phyloP scores from a whole-genome alignment of 2,797 vertebrate genomes.

The Octomys mimax region DNA sequence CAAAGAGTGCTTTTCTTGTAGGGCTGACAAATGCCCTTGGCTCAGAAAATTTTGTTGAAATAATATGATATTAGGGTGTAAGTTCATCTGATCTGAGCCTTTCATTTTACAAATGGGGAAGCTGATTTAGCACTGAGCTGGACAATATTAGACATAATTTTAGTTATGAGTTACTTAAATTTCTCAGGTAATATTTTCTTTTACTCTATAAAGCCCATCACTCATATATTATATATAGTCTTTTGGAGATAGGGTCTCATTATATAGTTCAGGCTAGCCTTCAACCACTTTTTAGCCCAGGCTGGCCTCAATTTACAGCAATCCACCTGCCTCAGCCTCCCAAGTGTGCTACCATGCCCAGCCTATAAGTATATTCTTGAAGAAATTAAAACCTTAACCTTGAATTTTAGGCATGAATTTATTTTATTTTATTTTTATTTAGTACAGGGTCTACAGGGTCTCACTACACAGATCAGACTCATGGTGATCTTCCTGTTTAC shows the following conservation, averaged over 20 bases:
- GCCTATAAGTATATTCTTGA: conserved; percentile 7
- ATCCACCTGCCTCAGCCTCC: too few species aligned
- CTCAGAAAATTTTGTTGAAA: conserved; percentile 48
- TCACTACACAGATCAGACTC: too few species aligned
- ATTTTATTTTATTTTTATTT: too few species aligned
- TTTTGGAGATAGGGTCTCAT: too few species aligned
- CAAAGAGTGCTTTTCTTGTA: not conserved
- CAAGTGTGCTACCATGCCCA: too few species aligned
- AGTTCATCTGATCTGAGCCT: conserved; percentile 7
- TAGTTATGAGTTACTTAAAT: not conserved
- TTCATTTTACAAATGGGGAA: conserved; percentile 54
- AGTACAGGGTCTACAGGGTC: too few species aligned
- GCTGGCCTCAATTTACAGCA: too few species aligned
- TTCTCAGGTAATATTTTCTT: conserved; percentile 12
- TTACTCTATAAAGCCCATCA: not conserved
- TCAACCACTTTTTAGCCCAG: too few species aligned
- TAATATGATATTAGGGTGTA: conserved; percentile 53
- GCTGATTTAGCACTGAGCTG: conserved; percentile 10
- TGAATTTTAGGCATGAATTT: conserved; percentile 3
- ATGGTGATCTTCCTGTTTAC: too few species aligned
- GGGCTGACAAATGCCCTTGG: not conserved
- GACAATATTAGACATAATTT: conserved; percentile 17
- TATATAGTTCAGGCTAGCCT: too few species aligned
- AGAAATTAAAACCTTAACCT: conserved; percentile 35
- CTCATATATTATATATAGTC: conserved; percentile 20